phyloP scores from a whole-genome alignment of 2,797 vertebrate genomes.

The Clarias platycephalus region DNA sequence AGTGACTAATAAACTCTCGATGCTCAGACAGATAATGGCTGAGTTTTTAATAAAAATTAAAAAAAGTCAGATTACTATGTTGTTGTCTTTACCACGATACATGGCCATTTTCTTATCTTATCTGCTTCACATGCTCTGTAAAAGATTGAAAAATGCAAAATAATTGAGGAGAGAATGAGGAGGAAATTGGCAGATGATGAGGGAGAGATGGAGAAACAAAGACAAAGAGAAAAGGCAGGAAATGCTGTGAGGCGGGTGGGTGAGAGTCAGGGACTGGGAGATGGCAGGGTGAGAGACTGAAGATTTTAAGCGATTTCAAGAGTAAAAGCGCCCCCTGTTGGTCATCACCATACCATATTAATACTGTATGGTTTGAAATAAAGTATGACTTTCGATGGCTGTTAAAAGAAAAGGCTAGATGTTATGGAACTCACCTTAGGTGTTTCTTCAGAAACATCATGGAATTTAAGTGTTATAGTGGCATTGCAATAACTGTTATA shows the following conservation, averaged over 20 bases:
- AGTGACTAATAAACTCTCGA: conserved; percentile 35
- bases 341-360: conserved; percentile 33
- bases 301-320: conserved; percentile 56
- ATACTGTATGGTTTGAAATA: neutral
- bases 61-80: conserved; percentile 34
- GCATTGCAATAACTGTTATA: neutral
- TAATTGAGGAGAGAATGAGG: conserved; percentile 42
- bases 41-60: conserved; percentile 44
- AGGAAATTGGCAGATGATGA: conserved; percentile 53
- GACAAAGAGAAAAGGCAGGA: conserved; percentile 44
- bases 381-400: neutral
- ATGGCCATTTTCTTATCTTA: conserved; percentile 48
- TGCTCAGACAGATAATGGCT: conserved; percentile 28
- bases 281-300: conserved; percentile 12
- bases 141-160: conserved; percentile 43
- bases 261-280: conserved; percentile 31
- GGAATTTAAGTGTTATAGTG: neutral
- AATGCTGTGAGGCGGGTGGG: conserved; percentile 33
- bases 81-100: conserved; percentile 41
- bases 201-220: conserved; percentile 42
- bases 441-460: neutral
- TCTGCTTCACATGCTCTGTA: conserved; percentile 21
- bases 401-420: neutral
- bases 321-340: conserved; percentile 76
- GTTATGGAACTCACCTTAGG: neutral